phyloP scores from a whole-genome alignment of 2,888 invertebrate genomes.

The Lomographa bimaculata region DNA sequence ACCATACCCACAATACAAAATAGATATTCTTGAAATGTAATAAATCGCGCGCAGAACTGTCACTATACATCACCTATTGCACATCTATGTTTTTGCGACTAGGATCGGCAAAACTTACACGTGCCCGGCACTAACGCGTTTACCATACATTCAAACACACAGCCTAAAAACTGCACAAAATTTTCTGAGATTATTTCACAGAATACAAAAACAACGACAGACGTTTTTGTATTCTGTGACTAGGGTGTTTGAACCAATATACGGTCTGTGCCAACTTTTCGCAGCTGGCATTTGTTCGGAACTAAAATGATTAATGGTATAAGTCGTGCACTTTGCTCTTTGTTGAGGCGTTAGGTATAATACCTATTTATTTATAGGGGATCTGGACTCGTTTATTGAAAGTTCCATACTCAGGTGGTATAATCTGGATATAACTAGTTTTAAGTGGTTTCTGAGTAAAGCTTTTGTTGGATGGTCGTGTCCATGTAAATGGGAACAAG shows the following conservation, averaged over 20 bases:
- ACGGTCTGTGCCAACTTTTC: conserved; percentile 52
- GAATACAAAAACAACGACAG: not conserved
- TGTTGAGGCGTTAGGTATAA: conserved; percentile 40
- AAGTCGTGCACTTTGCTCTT: conserved; percentile 59
- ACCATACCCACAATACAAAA: no score
- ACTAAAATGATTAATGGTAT: conserved; percentile 66
- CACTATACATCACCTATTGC: conserved; percentile 47
- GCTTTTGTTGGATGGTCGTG: no score
- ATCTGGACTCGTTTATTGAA: conserved; percentile 36
- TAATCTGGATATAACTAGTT: not conserved
- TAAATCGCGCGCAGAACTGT: conserved; percentile 47
- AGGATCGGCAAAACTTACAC: conserved; percentile 42
- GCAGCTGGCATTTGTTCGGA: conserved; percentile 49
- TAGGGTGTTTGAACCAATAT: conserved; percentile 45
- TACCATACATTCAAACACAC: conserved; percentile 23
- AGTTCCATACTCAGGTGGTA: conserved; percentile 6
- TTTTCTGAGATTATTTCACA: not conserved
- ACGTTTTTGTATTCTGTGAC: conserved; percentile 35
- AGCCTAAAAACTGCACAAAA: conserved; percentile 7
- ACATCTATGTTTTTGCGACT: conserved; percentile 42
- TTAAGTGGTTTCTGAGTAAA: not conserved
- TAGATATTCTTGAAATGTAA: conserved; percentile 37
- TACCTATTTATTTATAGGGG: conserved; percentile 42
- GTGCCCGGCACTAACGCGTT: conserved; percentile 24
- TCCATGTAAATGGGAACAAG: no score